Evolutionary conservation across 2,113 vertebrate genomes (phyloP).

Genomic region (Crotophaga sulcirostris): DNA sequence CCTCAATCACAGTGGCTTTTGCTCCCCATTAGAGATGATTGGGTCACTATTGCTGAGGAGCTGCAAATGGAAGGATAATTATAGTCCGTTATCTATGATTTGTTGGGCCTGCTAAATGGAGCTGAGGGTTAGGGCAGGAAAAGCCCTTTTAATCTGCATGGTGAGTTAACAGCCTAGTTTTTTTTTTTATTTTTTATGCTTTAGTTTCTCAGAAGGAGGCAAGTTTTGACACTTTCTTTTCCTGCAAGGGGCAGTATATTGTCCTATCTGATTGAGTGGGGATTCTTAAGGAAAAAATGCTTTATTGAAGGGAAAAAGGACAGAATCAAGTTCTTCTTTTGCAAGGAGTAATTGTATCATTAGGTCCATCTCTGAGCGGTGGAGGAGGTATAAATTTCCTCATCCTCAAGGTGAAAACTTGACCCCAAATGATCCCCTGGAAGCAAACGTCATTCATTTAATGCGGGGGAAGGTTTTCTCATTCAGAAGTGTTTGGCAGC

Average conservation of each 20-base stretch:
- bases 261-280: background rate
- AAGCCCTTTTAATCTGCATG: constrained; percentile 4
- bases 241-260: background rate
- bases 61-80: constrained; percentile 40
- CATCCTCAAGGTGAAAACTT: background rate
- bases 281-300: background rate
- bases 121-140: background rate
- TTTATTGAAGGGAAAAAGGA: background rate
- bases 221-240: background rate
- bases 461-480: background rate
- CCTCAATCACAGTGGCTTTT: background rate
- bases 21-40: background rate
- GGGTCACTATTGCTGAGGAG: background rate
- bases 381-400: background rate
- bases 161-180: background rate
- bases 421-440: background rate
- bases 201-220: background rate
- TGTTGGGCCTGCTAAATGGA: constrained; percentile 10
- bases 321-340: background rate
- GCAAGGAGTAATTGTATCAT: background rate
- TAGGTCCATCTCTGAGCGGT: background rate
- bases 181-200: background rate
- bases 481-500: background rate
- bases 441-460: background rate
- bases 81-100: background rate